Evolutionary conservation across 2,113 vertebrate genomes (phyloP).

Genomic region (Pica pica): DNA sequence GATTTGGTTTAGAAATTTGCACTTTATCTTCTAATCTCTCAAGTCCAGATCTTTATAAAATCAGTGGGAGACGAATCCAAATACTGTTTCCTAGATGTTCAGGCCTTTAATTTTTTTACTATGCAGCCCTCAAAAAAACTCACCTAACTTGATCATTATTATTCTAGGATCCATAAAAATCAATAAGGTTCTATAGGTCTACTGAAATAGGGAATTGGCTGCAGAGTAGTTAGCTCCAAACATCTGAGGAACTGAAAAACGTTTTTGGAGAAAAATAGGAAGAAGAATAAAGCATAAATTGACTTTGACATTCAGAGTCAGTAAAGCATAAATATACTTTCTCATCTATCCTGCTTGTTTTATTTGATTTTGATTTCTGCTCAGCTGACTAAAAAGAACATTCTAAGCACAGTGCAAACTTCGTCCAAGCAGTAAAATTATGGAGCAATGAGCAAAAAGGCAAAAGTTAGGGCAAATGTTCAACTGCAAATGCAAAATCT

Average conservation of each 20-base stretch:
- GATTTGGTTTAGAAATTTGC: neutral
- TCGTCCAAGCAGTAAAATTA: neutral
- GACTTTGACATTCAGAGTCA: neutral
- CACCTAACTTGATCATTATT: neutral
- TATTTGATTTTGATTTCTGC: neutral
- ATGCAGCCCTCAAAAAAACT: fast-evolving
- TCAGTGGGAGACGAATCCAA: neutral
- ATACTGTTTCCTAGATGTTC: neutral
- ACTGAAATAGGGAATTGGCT: neutral
- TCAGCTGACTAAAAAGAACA: neutral
- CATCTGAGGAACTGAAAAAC: neutral
- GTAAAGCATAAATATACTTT: neutral
- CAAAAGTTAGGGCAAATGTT: neutral
- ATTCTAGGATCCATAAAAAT: neutral
- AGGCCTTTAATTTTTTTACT: neutral
- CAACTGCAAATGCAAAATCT: neutral
- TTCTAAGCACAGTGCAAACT: neutral
- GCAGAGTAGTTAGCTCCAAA: neutral
- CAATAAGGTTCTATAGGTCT: neutral
- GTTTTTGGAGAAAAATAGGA: neutral
- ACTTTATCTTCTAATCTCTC: neutral
- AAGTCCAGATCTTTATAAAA: neutral
- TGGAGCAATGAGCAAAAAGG: neutral
- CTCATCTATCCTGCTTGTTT: neutral
- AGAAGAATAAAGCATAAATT: neutral